Evolutionary conservation across 2,888 invertebrate genomes (phyloP).

Genomic region (Tricholauxania praeusta): DNA sequence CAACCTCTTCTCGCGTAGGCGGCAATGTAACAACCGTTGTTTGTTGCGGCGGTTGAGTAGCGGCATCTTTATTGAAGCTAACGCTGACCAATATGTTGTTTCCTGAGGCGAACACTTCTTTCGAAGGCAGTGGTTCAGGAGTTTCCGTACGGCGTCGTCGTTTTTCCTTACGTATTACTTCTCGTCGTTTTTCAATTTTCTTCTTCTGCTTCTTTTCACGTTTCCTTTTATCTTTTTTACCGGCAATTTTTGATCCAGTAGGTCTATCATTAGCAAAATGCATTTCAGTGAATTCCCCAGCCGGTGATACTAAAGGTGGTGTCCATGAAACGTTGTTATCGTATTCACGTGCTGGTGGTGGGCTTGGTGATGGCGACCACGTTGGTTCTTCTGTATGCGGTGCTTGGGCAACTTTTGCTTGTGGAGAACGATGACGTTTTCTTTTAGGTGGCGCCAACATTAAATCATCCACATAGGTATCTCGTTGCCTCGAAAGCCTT

Average conservation of each 20-base stretch:
- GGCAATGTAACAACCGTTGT: slow-evolving; percentile 66
- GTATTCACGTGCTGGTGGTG: slow-evolving; percentile 61
- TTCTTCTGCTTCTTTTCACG: slow-evolving; percentile 62
- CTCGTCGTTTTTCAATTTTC: slow-evolving; percentile 64
- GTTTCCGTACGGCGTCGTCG: slow-evolving; percentile 64
- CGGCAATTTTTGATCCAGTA: slow-evolving; percentile 51
- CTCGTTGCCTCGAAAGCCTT: slow-evolving; percentile 58
- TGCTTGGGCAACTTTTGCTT: slow-evolving; percentile 41
- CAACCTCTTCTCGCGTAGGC: slow-evolving; percentile 63
- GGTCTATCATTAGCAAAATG: slow-evolving; percentile 42
- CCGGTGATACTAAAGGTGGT: slow-evolving; percentile 70
- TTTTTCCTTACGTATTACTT: slow-evolving; percentile 61
- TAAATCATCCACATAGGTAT: slow-evolving; percentile 57
- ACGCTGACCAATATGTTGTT: slow-evolving; percentile 94
- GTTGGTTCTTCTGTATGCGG: slow-evolving; percentile 57
- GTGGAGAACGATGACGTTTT: slow-evolving; percentile 56
- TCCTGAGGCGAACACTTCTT: slow-evolving; percentile 93
- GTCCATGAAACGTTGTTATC: slow-evolving; percentile 72
- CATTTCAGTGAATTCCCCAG: slow-evolving; percentile 30
- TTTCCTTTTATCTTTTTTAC: slow-evolving; percentile 65
- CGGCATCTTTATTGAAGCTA: slow-evolving; percentile 81
- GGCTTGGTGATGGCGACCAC: slow-evolving; percentile 73
- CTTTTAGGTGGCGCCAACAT: slow-evolving; percentile 53
- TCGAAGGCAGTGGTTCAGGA: slow-evolving; percentile 75
- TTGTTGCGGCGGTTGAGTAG: slow-evolving; percentile 57